A percentile compares a stretch with the other conserved stretches of the same genome.
phyloP scores from a whole-genome alignment of 2,113 vertebrate species.

The Sarotherodon lohbergeri region DNA sequence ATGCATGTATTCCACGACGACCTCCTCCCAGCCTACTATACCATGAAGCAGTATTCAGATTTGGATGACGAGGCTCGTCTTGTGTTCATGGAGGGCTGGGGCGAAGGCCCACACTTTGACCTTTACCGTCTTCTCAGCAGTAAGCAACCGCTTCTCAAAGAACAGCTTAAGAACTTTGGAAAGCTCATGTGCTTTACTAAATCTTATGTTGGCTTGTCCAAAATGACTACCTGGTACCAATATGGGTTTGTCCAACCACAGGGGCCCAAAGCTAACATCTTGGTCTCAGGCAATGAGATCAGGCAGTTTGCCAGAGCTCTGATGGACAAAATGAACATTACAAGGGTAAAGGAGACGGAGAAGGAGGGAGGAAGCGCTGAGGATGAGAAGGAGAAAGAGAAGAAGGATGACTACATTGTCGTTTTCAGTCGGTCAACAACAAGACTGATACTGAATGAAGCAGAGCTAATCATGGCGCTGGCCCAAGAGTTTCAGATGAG shows the following conservation, averaged over 20 bases:
- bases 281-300: conserved; percentile 92
- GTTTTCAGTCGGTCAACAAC: conserved; percentile 90
- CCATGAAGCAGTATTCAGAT: conserved; percentile 90
- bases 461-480: conserved; percentile 87
- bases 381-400: conserved; percentile 48
- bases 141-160: conserved; percentile 88
- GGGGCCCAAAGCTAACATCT: conserved; percentile 93
- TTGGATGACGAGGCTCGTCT: conserved; percentile 83
- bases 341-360: conserved; percentile 47
- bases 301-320: conserved; percentile 85
- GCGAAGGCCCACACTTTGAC: conserved; percentile 88
- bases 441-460: conserved; percentile 92
- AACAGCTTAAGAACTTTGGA: conserved; percentile 87
- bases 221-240: conserved; percentile 98
- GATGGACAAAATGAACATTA: conserved; percentile 82
- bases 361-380: conserved; percentile 56
- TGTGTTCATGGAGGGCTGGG: conserved; percentile 98
- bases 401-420: conserved; percentile 83
- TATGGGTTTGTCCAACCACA: conserved; percentile 97
- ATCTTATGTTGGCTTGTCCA: conserved; percentile 90
- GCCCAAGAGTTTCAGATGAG: conserved; percentile 96
- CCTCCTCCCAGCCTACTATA: conserved; percentile 91
- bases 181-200: conserved; percentile 94
- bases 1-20: conserved; percentile 98
- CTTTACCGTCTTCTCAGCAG: conserved; percentile 90